Evolutionary conservation across 2,113 vertebrate genomes (phyloP), one percentile per base, ranked within the genome.

Genomic region (Typhlomys cinereus): DNA sequence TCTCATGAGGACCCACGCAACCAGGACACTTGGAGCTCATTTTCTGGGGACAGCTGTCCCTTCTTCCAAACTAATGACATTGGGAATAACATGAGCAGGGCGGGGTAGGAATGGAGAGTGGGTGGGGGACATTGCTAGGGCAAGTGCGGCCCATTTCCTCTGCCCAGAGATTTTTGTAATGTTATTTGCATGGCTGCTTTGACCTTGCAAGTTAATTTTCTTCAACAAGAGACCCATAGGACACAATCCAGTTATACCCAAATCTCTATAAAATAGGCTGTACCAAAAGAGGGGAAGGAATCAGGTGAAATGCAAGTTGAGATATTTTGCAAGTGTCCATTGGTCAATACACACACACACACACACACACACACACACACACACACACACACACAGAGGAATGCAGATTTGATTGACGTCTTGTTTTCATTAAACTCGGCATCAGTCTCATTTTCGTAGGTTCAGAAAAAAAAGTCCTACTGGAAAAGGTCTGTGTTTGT

Each of bases 11-110:
- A 29, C 64, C 71, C 21, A 11, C 1, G 21, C 61, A 89, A 90
- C 73, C 75, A 78, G 46, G 76, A 84, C 41, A 31, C 34, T 50
- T 0, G 0, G 34, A 92, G 52, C 50, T 23, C 61, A 88, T 96
- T 94, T 97, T 96, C 89, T 84, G 89, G 70, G 78, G 81, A 89
- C 96, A 96, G 94, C 94, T 97, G 96, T 93, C 91, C 90, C 91
- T 61, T 92, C 90, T 57, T 84, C 82, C 27, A 89, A 92, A 61
- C 90, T 96, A 96, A 96, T 95, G 86, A 95, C 70, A 66, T 13
- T 66, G 96, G 80, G 92, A 93, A 91, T 95, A 61, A 52, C 0
- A 6, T 81, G 91, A 87, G 89, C 87, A 94, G 76, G 75, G 71
- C 0, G 1, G 91, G 69, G 59, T 23, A 54, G 70, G 66, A 27